phyloP scores from a whole-genome alignment of 2,888 invertebrate genomes.

The Philaethria dido region DNA sequence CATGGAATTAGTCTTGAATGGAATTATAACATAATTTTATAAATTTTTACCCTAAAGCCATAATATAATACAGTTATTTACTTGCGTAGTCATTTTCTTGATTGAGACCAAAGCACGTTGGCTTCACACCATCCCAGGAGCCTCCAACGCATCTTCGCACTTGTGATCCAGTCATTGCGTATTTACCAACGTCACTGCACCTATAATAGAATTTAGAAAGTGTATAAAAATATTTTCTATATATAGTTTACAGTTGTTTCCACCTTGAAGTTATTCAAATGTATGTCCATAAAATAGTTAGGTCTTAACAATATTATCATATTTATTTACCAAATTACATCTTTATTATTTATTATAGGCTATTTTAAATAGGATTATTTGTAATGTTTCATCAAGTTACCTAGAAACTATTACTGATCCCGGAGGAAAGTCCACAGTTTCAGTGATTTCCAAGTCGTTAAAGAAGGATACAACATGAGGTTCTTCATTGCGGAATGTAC shows the following conservation, averaged over 20 bases:
- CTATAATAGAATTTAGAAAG: constrained; percentile 63
- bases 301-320: no score
- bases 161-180: constrained; percentile 90
- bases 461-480: constrained; percentile 92
- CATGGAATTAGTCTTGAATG: no score
- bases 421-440: constrained; percentile 90
- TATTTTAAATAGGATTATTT: background rate
- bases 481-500: constrained; percentile 90
- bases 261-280: no score
- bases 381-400: constrained; percentile 53
- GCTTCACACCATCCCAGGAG: constrained; percentile 91
- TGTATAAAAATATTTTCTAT: background rate
- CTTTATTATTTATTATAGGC: background rate
- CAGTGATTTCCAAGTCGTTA: constrained; percentile 90
- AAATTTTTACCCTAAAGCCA: no score
- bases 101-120: constrained; percentile 91
- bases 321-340: no score
- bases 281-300: no score
- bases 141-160: constrained; percentile 89
- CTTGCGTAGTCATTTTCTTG: constrained; percentile 94
- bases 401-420: constrained; percentile 87
- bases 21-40: no score
- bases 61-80: constrained; percentile 66
- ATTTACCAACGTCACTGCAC: constrained; percentile 94
- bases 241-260: no score